Base-by-base conservation (phyloP, 2,888 invertebrate genomes). In the Agriotes lineatus region DNA sequence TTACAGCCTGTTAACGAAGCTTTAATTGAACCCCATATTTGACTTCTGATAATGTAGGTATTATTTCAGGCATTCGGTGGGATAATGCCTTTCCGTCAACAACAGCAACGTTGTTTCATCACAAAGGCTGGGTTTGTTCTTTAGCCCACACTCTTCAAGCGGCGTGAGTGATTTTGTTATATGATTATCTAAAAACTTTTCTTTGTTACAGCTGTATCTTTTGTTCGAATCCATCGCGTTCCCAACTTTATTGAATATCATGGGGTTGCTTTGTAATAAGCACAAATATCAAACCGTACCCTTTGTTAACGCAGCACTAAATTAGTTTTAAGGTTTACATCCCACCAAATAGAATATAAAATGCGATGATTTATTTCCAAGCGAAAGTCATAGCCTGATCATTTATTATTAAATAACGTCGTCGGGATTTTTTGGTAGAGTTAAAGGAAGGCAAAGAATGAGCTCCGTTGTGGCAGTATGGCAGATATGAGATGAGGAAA, bases 1-100 rank as follows among this genome's bases (percentile, higher is more conserved):
- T 58, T 58, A 58, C 44, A 25, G 18, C 30, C 22, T 16, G 58
- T 44, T 58, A 58, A 58, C 18, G 58, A 44, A 44, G 14, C 58
- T 58, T 42, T 44, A 7, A 12, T 25, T 22, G 42, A 1, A 10
- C 30, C 5, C 1, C 42, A 25, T 25, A 37, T 42, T 42, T 58
- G 44, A n/a, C 42, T 35, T 44, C 16, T 58, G 16, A 58, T 42
- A 42, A 42, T 58, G 22, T 9, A 58, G 37, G 56, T 39, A 16
- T 42, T 58, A 58, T 25, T 42, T 39, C 14, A 42, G 42, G 42
- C 14, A 35, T 5, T 35, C 18, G 6, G 1, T 7, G 9, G 10
- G 37, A 56, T 16, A 37, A 18, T 37, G 12, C 5, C 5, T 20
- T 45, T 9, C 16, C 16, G 18, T 19, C 45, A 45, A 6, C 45